Percentiles rank a stretch among this genome's conserved stretches.
These are phyloP conservation scores for Trachymyrmex cornetzi DNA, from an alignment of 1,140 invertebrate species.

Conservation along the genomic window DNA sequence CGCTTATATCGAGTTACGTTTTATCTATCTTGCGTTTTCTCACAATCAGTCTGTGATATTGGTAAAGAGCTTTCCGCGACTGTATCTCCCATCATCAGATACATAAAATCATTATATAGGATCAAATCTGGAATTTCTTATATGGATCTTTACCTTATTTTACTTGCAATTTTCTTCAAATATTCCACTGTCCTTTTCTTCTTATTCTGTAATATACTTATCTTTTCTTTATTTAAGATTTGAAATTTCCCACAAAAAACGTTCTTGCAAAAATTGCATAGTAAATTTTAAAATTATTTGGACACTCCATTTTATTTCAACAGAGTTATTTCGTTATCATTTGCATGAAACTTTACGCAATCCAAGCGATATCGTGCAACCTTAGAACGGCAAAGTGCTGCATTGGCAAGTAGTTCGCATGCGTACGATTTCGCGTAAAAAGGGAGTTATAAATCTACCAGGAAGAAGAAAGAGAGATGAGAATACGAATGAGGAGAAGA, in stretches of 20 bases:
- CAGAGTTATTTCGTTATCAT: conserved; percentile 14
- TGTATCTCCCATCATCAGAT: background rate
- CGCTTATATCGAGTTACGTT: conserved; percentile 13
- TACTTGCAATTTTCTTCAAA: conserved; percentile 7
- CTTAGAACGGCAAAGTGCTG: background rate
- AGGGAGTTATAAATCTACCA: conserved; percentile 26
- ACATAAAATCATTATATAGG: background rate
- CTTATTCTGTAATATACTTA: background rate
- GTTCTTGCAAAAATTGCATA: background rate
- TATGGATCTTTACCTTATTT: background rate
- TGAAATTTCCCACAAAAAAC: conserved; percentile 14
- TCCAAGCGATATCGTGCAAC: background rate
- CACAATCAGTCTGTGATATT: background rate
- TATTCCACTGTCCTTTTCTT: background rate
- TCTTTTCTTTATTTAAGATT: background rate
- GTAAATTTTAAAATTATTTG: conserved; percentile 7
- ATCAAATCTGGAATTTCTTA: background rate
- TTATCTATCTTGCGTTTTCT: background rate
- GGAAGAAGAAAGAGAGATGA: background rate
- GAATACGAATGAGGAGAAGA: background rate
- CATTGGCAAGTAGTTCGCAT: background rate
- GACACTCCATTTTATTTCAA: background rate
- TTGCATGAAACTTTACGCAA: conserved; percentile 23
- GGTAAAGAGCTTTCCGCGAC: background rate
- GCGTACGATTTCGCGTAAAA: conserved; percentile 17